Conservation (phyloP, 2,113 vertebrate species). For the Gymnobelideus leadbeateri region DNA sequence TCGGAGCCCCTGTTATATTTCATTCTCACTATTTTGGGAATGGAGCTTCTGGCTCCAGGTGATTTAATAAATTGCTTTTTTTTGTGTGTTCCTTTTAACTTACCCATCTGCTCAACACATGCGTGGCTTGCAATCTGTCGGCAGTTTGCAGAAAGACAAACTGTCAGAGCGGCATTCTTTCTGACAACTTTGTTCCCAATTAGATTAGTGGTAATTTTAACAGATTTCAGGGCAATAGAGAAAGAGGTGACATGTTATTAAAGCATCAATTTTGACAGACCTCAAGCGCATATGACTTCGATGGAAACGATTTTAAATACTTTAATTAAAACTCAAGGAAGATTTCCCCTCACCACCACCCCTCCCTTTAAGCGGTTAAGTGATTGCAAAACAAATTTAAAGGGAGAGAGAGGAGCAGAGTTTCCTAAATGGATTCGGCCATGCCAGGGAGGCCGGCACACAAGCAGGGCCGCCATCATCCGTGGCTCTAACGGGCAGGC, state of each 20-base stretch:
- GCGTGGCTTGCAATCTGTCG: conserved; percentile 92
- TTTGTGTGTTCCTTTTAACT: conserved; percentile 90
- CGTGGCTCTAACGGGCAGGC: conserved; percentile 86
- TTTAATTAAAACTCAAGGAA: conserved; percentile 90
- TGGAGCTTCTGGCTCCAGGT: conserved; percentile 92
- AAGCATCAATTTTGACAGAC: conserved; percentile 90
- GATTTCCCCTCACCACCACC: conserved; percentile 82
- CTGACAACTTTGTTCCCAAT: conserved; percentile 92
- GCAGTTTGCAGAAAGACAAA: conserved; percentile 92
- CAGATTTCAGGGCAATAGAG: conserved; percentile 91
- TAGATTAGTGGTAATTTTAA: conserved; percentile 92
- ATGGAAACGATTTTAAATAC: conserved; percentile 91
- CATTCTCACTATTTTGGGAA: conserved; percentile 94
- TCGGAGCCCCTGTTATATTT: conserved; percentile 91
- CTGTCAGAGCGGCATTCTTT: conserved; percentile 89
- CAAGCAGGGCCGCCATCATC: conserved; percentile 84
- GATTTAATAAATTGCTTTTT: conserved; percentile 93
- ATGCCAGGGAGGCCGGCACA: conserved; percentile 84
- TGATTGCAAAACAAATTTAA: conserved; percentile 88
- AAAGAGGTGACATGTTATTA: conserved; percentile 90
- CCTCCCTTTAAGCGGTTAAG: conserved; percentile 84
- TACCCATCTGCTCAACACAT: conserved; percentile 93
- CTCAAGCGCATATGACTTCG: conserved; percentile 87
- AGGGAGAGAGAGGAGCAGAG: conserved; percentile 87
- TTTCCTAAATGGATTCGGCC: conserved; percentile 87